Conservation (phyloP, 1,140 invertebrate species). For the Palaemon carinicauda region DNA sequence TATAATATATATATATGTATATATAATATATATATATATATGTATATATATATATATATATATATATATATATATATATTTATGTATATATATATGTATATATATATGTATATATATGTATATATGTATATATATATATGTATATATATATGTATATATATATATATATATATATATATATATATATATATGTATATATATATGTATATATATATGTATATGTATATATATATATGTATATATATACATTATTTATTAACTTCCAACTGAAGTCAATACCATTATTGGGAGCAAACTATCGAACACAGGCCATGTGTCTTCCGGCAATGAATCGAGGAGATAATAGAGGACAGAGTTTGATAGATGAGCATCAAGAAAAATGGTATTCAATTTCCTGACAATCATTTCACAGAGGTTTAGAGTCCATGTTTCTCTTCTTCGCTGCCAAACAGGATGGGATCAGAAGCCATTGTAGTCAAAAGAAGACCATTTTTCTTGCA, state of each 20-base stretch:
- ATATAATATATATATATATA: background rate
- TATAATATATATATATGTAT: background rate
- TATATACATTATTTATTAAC: background rate
- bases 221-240: background rate
- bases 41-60: background rate
- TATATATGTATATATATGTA: background rate
- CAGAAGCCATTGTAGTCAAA: constrained; percentile 56
- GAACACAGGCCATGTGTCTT: constrained; percentile 46
- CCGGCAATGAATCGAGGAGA: constrained; percentile 53
- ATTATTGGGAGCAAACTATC: background rate
- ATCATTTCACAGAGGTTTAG: constrained; percentile 56
- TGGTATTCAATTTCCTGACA: constrained; percentile 56
- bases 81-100: background rate
- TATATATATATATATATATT: background rate
- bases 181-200: background rate
- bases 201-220: background rate
- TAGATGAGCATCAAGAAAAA: constrained; percentile 56
- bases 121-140: background rate
- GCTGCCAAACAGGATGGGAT: constrained; percentile 55
- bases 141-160: background rate
- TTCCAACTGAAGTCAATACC: background rate
- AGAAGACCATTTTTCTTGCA: constrained; percentile 55
- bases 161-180: background rate
- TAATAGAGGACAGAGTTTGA: constrained; percentile 52
- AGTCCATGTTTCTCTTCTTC: constrained; percentile 55